These are phyloP conservation scores for Aptenodytes forsteri DNA, from an alignment of 2,113 vertebrate species.

Conservation along the genomic window DNA sequence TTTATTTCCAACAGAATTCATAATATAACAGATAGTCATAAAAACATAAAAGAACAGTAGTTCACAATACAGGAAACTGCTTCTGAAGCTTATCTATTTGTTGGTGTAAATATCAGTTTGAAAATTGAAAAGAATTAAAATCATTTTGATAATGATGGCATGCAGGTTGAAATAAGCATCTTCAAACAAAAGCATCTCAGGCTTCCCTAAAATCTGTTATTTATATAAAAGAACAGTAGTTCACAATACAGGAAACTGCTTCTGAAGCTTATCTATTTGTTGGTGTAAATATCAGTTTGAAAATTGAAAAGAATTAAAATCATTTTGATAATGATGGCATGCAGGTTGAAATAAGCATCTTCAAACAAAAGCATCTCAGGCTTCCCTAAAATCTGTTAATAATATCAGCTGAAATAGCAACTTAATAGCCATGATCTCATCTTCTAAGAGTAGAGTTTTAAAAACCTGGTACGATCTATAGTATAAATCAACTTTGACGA, in stretches of 20 bases:
- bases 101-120: not conserved
- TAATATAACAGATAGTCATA: not conserved
- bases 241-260: not conserved
- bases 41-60: not conserved
- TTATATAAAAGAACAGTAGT: not conserved
- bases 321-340: not conserved
- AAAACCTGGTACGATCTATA: not conserved
- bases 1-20: not conserved
- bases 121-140: not conserved
- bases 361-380: not conserved
- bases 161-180: not conserved
- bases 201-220: not conserved
- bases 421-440: not conserved
- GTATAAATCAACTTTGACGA: not conserved
- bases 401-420: not conserved
- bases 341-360: not conserved
- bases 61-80: not conserved
- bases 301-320: not conserved
- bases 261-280: not conserved
- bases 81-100: not conserved
- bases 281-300: not conserved
- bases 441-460: not conserved
- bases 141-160: not conserved
- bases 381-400: not conserved
- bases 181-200: not conserved